Conservation (phyloP, 2,113 vertebrate genomes). For the Rhinolophus sinicus region DNA sequence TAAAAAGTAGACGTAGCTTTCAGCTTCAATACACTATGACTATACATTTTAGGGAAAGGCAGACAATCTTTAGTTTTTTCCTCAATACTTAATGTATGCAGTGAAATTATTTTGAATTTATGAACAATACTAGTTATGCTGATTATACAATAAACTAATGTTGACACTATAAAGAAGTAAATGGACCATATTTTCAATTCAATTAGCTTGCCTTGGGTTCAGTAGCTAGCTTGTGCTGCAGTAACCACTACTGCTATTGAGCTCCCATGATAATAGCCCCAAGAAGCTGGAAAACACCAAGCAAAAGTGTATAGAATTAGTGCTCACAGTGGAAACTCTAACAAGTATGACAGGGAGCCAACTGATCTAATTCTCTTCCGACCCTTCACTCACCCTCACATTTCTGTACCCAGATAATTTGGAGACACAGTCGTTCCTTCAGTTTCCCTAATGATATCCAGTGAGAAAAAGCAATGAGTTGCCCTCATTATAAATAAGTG, state of each 20-base stretch:
- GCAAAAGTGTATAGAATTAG: too few species aligned
- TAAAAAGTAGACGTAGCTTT: not conserved
- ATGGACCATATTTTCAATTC: not conserved
- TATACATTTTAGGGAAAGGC: not conserved
- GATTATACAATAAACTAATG: not conserved
- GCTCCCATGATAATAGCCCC: accelerated
- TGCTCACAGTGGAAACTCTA: not conserved
- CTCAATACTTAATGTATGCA: not conserved
- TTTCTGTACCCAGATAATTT: not conserved
- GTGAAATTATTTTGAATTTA: not conserved
- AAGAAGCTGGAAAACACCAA: not conserved
- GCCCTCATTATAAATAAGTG: not conserved
- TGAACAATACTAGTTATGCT: not conserved
- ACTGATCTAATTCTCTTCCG: not conserved
- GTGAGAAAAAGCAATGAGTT: not conserved
- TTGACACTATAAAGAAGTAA: not conserved
- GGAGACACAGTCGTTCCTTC: not conserved
- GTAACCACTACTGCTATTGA: too few species aligned
- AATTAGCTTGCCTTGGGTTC: not conserved
- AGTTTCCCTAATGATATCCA: too few species aligned
- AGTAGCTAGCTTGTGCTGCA: not conserved
- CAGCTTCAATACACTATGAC: not conserved
- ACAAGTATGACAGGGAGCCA: not conserved
- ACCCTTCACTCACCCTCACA: accelerated
- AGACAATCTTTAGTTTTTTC: not conserved